Base-by-base conservation (phyloP, 2,888 invertebrate genomes). In the Priapulus caudatus region DNA sequence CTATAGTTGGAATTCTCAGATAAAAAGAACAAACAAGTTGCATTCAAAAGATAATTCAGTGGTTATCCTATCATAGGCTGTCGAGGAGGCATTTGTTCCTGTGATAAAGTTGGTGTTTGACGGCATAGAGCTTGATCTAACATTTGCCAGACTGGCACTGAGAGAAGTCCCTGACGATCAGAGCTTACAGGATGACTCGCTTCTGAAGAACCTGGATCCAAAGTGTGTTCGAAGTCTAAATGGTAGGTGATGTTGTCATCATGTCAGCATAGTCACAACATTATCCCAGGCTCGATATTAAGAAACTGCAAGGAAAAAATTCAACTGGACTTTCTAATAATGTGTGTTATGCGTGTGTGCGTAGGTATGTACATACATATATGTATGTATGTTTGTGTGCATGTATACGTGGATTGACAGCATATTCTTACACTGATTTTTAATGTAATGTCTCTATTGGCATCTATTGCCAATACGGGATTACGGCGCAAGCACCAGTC, bases 61-160 rank as follows among this genome's bases (percentile, higher is more conserved):
- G n/a, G n/a, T n/a, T n/a, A n/a, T n/a, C n/a, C n/a, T 66, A 46
- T 61, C 67, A 19, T 65, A 85, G 83, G 82, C 91, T 1, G 93
- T 99, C 0, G 95, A 97, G 72, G 97, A 97, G 70, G 98, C 98
- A 0, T 99, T 86, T 74, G 98, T 99, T 59, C 98, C 98, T 2
- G 92, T 99, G 4, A 93, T 99, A 59, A 98, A 98, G 75, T 91
- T 99, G 89, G 89, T 87, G 68, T 98, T 95, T 71, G 89, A 92
- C 75, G 91, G 89, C 23, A 93, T 98, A 60, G 98, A 98, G 77
- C 92, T 72, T 58, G 98, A 99, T 76, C 84, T 99, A 81, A 75
- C 97, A 57, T 99, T 99, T 75, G 95, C 98, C 0, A 79, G 90
- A 57, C 75, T 99, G 56, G 86, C 91, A 24, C 77, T 92, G n/a